Base-by-base conservation (phyloP, 2,113 vertebrate genomes). In the Eulemur macaco region DNA sequence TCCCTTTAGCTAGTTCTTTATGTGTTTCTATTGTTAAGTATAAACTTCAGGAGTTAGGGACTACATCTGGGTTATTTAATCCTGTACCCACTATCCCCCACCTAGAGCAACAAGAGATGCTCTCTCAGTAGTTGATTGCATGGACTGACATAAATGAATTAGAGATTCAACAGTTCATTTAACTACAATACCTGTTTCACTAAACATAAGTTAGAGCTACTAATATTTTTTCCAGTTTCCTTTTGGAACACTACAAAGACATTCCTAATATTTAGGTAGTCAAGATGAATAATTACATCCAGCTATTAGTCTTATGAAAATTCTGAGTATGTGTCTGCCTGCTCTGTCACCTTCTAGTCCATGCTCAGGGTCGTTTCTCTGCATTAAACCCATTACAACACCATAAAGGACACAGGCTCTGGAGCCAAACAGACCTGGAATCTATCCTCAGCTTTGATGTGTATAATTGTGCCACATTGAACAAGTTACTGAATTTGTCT, bases 1-100 rank as follows among this genome's bases (percentile, higher is more conserved):
- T 56, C 4, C 6, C 77, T 88, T 86, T 71, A 20, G 10, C 31
- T 10, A 2, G 6, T 56, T 18, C 39, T 42, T 94, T 77, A 6
- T 39, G 82, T 42, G 8, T 64, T 84, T 74, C 25, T 15, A 39
- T 83, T 52, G 60, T 3, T 9, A 39, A 37, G 17, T 39, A 42
- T 14, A 73, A 37, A 54, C 8, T 39, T 89, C 45, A 47, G 14
- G 64, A 76, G 47, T 18, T n/a, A 25, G 45, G 8, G 1, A 37
- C 11, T 56, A 31, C 21, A 5, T 14, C 29, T 94, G 37, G 0
- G 6, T 76, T 76, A n/a, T 10, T 60, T 34, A 66, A 6, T 81
- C 15, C 15, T 60, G 9, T 3, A 52, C 13, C 15, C 56, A 3
- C 31, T 3, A 13, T 0, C 6, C 1, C 12, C 10, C 14, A n/a